phyloP scores from a whole-genome alignment of 2,888 invertebrate species.

The Ellobium chinense region DNA sequence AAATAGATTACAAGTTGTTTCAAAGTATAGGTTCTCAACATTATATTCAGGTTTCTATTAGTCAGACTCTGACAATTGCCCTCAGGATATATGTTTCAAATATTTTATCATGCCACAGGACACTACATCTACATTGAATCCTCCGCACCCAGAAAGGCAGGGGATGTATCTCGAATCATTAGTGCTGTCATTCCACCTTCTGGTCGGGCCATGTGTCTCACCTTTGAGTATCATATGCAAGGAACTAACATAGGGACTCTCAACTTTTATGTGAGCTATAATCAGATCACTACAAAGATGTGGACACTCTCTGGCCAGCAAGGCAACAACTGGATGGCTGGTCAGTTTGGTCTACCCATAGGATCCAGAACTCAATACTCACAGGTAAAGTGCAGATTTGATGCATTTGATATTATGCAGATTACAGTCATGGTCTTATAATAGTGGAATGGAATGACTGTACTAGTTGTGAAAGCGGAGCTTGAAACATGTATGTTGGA shows the following conservation, averaged over 20 bases:
- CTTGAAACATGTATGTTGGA: too few relatives aligned
- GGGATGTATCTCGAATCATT: conserved; percentile 73
- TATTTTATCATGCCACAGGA: conserved; percentile 55
- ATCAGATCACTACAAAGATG: not conserved
- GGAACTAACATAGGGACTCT: conserved; percentile 35
- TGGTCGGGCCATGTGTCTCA: conserved; percentile 65
- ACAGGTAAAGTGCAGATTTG: conserved; percentile 28
- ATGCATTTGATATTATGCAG: not conserved
- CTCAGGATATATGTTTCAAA: too few relatives aligned
- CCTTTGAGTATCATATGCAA: conserved; percentile 75
- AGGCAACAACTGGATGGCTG: conserved; percentile 66
- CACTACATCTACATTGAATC: conserved; percentile 70
- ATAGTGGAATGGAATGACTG: too few relatives aligned
- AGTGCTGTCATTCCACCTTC: conserved; percentile 56
- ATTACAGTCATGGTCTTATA: too few relatives aligned
- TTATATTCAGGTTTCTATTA: too few relatives aligned
- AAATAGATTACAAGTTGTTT: too few relatives aligned
- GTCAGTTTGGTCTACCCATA: conserved; percentile 32
- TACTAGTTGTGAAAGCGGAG: too few relatives aligned
- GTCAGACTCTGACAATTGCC: too few relatives aligned
- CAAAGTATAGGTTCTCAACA: too few relatives aligned
- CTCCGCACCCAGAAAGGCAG: conserved; percentile 81
- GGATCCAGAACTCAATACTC: not conserved
- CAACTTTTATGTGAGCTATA: conserved; percentile 21
- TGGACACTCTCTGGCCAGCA: conserved; percentile 63